Conservation (phyloP, 2,797 vertebrate species). For the Sandelia bainsii region DNA sequence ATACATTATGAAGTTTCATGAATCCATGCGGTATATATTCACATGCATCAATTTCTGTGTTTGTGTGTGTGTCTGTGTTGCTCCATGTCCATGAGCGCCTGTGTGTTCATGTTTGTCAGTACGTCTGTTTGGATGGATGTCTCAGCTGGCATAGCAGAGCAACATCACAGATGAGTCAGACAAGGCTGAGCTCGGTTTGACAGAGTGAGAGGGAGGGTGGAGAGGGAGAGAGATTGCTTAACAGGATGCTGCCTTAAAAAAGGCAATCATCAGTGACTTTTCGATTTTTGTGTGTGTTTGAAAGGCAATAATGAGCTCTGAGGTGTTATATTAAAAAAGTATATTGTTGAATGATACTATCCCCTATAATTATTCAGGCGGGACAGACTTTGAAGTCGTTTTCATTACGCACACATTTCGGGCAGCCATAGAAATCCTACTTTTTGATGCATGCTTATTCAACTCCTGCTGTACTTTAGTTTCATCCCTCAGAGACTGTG, state of each 20-base stretch:
- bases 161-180: slow-evolving; percentile 72
- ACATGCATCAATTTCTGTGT: neutral
- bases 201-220: slow-evolving; percentile 29
- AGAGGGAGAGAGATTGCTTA: slow-evolving; percentile 25
- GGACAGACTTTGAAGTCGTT: slow-evolving; percentile 22
- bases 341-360: neutral
- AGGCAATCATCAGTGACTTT: slow-evolving; percentile 26
- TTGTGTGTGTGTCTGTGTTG: neutral
- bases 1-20: neutral
- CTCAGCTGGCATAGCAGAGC: slow-evolving; percentile 65
- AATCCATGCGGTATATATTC: neutral
- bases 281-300: slow-evolving; percentile 7
- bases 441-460: slow-evolving; percentile 36
- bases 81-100: slow-evolving; percentile 11
- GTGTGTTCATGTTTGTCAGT: slow-evolving; percentile 58
- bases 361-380: slow-evolving; percentile 20
- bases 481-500: slow-evolving; percentile 47
- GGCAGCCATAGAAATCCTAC: slow-evolving; percentile 35
- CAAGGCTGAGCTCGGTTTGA: slow-evolving; percentile 53
- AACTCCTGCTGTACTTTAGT: slow-evolving; percentile 53
- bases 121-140: slow-evolving; percentile 67
- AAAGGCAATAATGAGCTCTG: slow-evolving; percentile 12
- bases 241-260: slow-evolving; percentile 42
- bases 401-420: slow-evolving; percentile 18
- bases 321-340: slow-evolving; percentile 21